phyloP scores from a whole-genome alignment of 2,888 invertebrate species.

The Notodonta ziczac region DNA sequence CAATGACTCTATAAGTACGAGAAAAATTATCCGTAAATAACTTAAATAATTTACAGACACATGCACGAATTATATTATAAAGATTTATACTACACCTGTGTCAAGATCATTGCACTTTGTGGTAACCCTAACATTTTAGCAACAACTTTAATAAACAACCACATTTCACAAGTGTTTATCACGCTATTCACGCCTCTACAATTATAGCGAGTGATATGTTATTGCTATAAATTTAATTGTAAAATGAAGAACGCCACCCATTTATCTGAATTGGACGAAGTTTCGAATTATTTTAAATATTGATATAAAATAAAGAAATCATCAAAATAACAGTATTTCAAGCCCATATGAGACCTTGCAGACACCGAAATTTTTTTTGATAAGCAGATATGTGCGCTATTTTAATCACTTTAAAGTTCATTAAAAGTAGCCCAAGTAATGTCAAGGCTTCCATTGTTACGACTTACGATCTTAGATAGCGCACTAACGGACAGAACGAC shows the following conservation, averaged over 20 bases:
- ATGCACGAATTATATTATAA: no score
- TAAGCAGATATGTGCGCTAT: background rate
- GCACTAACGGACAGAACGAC: background rate
- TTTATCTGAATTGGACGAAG: no score
- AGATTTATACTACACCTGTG: no score
- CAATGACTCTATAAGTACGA: no score
- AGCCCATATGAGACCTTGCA: no score
- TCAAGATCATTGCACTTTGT: background rate
- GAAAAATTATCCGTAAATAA: no score
- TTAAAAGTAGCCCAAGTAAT: background rate
- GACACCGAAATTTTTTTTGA: no score
- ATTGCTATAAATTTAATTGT: conserved; percentile 15
- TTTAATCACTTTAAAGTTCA: background rate
- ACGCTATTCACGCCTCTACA: conserved; percentile 19
- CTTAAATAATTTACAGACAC: no score
- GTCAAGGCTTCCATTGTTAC: background rate
- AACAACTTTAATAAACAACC: background rate
- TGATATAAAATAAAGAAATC: no score
- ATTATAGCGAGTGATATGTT: conserved; percentile 15
- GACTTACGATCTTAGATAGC: background rate
- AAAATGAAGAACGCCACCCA: conserved; percentile 3
- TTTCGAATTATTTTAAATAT: no score
- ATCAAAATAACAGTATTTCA: no score
- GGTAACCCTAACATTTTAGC: background rate
- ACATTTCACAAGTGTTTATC: conserved; percentile 9